Conservation (phyloP, 1,140 invertebrate species). For the Apis laboriosa region DNA sequence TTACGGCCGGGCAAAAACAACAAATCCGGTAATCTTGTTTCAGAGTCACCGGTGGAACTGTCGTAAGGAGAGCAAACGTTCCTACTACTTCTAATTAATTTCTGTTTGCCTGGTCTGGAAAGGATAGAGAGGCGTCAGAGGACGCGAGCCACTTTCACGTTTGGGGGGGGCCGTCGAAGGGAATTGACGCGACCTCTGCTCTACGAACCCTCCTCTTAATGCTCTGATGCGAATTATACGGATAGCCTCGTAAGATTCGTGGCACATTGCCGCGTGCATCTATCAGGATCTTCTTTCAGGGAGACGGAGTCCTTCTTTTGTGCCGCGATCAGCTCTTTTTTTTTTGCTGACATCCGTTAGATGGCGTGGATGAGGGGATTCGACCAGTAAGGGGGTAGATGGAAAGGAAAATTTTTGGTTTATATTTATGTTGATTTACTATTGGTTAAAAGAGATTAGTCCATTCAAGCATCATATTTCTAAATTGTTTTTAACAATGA, state of each 20-base stretch:
- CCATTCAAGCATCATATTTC: too few relatives aligned
- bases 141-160: background rate
- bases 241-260: slow-evolving; percentile 47
- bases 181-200: slow-evolving; percentile 50
- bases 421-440: too few relatives aligned
- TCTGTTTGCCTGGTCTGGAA: slow-evolving; percentile 63
- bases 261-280: slow-evolving; percentile 10
- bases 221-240: slow-evolving; percentile 57
- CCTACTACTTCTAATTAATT: slow-evolving; percentile 72
- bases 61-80: slow-evolving; percentile 62
- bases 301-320: slow-evolving; percentile 10
- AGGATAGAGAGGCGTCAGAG: background rate
- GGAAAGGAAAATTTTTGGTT: too few relatives aligned
- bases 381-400: background rate
- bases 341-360: background rate
- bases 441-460: too few relatives aligned
- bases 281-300: background rate
- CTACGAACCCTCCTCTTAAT: slow-evolving; percentile 56
- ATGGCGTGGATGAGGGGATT: background rate
- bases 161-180: background rate
- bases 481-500: too few relatives aligned
- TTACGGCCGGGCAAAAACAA: slow-evolving; percentile 69
- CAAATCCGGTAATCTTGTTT: slow-evolving; percentile 71
- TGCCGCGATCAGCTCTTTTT: slow-evolving; percentile 19
- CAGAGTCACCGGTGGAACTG: slow-evolving; percentile 55